Percentiles rank a stretch among this genome's conserved stretches.
phyloP scores from a whole-genome alignment of 2,797 vertebrate genomes.

The Melanotaenia nigrans region DNA sequence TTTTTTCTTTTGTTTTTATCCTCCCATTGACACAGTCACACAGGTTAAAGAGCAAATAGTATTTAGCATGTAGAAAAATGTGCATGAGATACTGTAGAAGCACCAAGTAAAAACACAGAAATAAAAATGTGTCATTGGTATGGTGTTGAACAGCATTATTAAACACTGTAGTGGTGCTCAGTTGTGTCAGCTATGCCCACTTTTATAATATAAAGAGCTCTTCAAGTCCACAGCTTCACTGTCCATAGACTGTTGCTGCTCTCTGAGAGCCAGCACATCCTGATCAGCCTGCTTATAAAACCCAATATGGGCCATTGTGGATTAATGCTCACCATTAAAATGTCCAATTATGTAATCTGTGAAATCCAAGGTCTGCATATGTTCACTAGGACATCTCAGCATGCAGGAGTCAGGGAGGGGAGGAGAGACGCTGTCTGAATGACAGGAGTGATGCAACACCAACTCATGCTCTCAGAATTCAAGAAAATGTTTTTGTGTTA shows the following conservation, averaged over 20 bases:
- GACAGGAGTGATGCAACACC: constrained; percentile 60
- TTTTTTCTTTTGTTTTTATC: constrained; percentile 16
- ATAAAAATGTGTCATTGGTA: constrained; percentile 20
- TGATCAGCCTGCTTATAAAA: constrained; percentile 79
- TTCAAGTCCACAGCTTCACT: constrained; percentile 41
- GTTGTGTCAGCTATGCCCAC: constrained; percentile 50
- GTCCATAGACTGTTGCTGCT: constrained; percentile 49
- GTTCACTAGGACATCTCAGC: constrained; percentile 73
- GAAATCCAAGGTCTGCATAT: constrained; percentile 78
- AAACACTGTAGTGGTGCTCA: constrained; percentile 26
- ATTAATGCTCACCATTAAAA: constrained; percentile 84
- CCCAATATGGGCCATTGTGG: constrained; percentile 76
- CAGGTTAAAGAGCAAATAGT: constrained; percentile 14
- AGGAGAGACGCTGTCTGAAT: constrained; percentile 31
- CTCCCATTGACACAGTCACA: constrained; percentile 21
- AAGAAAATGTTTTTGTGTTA: neutral
- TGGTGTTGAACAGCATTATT: constrained; percentile 3
- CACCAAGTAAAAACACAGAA: neutral
- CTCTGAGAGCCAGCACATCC: constrained; percentile 64
- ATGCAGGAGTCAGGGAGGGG: constrained; percentile 40
- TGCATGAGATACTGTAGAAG: neutral
- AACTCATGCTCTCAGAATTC: constrained; percentile 34
- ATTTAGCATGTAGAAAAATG: constrained; percentile 12
- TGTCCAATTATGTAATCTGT: constrained; percentile 85
- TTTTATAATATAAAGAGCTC: constrained; percentile 66